Evolutionary conservation across 2,888 invertebrate genomes (phyloP), one percentile per base, ranked within the genome.

Genomic region (Phytoseiulus persimilis): DNA sequence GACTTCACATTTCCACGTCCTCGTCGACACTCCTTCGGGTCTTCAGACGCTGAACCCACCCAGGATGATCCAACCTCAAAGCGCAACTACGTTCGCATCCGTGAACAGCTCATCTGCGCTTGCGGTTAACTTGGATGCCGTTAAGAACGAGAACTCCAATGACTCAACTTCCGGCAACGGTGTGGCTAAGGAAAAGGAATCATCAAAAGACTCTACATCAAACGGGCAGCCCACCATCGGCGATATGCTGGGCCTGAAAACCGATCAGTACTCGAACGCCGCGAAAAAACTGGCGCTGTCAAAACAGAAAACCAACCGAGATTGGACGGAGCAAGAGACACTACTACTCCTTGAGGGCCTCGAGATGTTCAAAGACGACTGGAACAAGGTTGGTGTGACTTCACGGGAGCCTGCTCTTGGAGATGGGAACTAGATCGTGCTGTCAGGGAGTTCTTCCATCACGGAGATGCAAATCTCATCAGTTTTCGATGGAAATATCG

Each of bases 251-350:
- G 97, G 97, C 0, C 94, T 97, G 90, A 96, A 96, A 92, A 93
- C 97, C 31, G 97, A 97, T 93, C 97, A 97, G 94, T 97, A 95
- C 91, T 84, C 84, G 31, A 84, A 84, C 31, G 31, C 84, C 18
- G 95, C 95, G 9, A 96, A 96, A 92, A 97, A 97, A 92, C 95
- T 95, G 90, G 95, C 96, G 0, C 96, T 96, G 18, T 92, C 93
- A 91, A 93, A 95, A 95, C 89, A 92, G 92, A 92, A 92, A 31
- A n/a, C 84, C 89, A 92, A 92, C 0, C 95, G 98, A 65, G 98
- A 98, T 92, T 99, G 99, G 99, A 98, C 98, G 0, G 99, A 99
- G 92, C 99, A 99, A 92, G 99, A 99, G 94, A 99, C 98, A 0
- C 94, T 99, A 83, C 94, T 99, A 84, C 93, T 99, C 89, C 94